A percentile compares a stretch with the other conserved stretches of the same genome.
phyloP scores from a whole-genome alignment of 2,888 invertebrate species.

The Pachydiplax longipennis region DNA sequence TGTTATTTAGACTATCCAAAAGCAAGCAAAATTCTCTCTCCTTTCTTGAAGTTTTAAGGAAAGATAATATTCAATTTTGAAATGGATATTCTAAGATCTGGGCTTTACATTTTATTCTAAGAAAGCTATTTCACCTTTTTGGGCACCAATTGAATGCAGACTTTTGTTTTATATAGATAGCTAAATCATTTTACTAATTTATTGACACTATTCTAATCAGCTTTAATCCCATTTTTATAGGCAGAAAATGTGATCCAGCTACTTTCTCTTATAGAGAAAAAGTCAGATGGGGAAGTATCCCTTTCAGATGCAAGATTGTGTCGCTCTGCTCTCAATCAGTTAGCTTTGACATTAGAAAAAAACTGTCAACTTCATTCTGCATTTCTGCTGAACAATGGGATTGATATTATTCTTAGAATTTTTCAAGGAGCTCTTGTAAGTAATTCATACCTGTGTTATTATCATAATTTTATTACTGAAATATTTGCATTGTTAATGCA shows the following conservation, averaged over 20 bases:
- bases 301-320: slow-evolving; percentile 58
- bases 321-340: slow-evolving; percentile 72
- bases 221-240: not conserved
- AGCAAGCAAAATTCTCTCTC: too few species aligned
- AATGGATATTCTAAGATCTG: too few species aligned
- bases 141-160: too few species aligned
- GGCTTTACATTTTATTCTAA: too few species aligned
- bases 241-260: slow-evolving; percentile 5
- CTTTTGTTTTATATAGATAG: too few species aligned
- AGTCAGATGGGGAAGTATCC: not conserved
- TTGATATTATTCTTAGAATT: slow-evolving; percentile 62
- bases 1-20: too few species aligned
- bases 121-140: too few species aligned
- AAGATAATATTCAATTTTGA: too few species aligned
- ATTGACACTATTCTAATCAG: not conserved
- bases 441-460: not conserved
- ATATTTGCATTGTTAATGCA: not conserved
- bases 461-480: not conserved
- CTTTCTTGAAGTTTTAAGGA: too few species aligned
- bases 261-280: not conserved
- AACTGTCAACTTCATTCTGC: slow-evolving; percentile 65
- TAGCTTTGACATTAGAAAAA: slow-evolving; percentile 72
- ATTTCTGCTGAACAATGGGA: slow-evolving; percentile 67
- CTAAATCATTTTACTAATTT: too few species aligned
- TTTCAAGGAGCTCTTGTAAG: slow-evolving; percentile 60